Percentiles rank a stretch among this genome's conserved stretches.
Conservation (phyloP, 2,888 invertebrate species). For the Agriopis marginaria region DNA sequence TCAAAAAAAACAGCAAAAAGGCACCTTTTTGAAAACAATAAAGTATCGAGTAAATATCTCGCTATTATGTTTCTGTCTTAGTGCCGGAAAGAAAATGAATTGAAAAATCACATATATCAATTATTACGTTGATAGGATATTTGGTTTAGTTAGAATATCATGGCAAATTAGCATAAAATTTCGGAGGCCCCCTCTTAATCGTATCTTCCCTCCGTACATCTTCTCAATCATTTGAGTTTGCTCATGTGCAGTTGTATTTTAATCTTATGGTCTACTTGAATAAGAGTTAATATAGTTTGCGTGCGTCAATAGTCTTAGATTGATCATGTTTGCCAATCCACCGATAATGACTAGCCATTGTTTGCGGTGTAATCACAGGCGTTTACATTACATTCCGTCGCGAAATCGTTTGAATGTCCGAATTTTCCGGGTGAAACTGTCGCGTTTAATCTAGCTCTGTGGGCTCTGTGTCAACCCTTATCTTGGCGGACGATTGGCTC, state of each 20-base stretch:
- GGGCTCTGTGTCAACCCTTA: constrained; percentile 53
- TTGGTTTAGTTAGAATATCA: no score
- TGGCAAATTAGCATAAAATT: no score
- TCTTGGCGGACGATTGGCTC: constrained; percentile 59
- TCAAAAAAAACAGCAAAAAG: no score
- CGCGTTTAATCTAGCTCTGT: constrained; percentile 47
- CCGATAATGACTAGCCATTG: constrained; percentile 43
- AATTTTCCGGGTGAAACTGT: constrained; percentile 42
- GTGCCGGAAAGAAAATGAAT: no score
- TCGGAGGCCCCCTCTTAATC: no score
- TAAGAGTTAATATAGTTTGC: constrained; percentile 7
- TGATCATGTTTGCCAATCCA: constrained; percentile 36
- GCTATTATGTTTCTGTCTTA: no score
- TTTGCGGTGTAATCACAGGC: constrained; percentile 37
- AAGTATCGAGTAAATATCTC: no score
- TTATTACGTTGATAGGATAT: no score
- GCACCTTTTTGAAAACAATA: no score
- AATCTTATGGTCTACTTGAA: constrained; percentile 1
- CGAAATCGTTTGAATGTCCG: constrained; percentile 44
- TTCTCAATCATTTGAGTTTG: constrained; percentile 3
- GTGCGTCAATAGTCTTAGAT: neutral
- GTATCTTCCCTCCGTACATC: constrained; percentile 14
- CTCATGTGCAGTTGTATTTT: constrained; percentile 11
- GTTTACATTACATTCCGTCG: constrained; percentile 42
- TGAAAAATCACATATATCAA: no score